These are phyloP conservation scores for Dasyornis broadbenti DNA, from an alignment of 2,113 vertebrate species.

Conservation along the genomic window DNA sequence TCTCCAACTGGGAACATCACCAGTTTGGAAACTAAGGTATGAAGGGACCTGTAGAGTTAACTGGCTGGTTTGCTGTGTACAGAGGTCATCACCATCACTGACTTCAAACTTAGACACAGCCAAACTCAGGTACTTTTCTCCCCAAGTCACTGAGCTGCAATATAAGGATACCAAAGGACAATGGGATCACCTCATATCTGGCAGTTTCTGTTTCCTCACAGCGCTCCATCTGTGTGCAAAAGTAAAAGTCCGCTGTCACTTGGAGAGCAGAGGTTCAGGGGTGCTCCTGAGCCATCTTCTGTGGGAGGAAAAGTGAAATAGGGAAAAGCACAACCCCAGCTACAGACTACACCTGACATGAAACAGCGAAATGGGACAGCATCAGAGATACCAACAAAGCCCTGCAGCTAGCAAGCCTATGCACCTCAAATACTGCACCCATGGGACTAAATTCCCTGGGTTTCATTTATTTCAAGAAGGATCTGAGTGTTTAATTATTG, in stretches of 20 bases:
- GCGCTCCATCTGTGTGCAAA: accelerated
- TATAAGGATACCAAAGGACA: background rate
- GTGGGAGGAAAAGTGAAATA: background rate
- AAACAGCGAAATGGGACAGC: background rate
- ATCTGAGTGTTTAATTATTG: background rate
- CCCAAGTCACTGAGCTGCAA: background rate
- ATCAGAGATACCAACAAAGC: background rate
- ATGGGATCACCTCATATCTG: background rate
- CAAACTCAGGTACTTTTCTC: background rate
- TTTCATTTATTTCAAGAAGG: background rate
- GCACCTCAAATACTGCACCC: background rate
- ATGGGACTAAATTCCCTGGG: background rate
- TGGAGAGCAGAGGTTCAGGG: background rate
- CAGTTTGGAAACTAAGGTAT: background rate
- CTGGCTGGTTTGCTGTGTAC: background rate
- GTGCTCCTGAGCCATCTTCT: background rate
- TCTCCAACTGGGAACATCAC: background rate
- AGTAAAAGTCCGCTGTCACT: background rate
- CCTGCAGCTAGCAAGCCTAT: background rate
- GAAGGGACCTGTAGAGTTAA: background rate
- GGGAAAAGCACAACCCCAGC: background rate
- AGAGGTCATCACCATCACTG: background rate
- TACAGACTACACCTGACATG: background rate
- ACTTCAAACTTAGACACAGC: background rate
- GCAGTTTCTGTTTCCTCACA: background rate